Conservation (phyloP, 23 tunicate genomes). For the Oikopleura albicans region DNA sequence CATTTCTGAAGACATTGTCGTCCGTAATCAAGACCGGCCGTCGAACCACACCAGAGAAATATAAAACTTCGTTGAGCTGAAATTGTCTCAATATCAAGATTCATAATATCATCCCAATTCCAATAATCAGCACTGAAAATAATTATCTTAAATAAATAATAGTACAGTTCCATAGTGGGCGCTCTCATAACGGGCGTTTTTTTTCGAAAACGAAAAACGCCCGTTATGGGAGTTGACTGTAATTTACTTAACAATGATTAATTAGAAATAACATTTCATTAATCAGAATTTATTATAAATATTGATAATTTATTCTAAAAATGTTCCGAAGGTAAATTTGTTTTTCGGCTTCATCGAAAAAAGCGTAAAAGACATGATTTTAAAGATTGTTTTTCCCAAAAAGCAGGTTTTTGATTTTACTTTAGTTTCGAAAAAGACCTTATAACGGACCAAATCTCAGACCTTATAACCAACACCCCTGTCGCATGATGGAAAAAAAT, state of each 20-base stretch:
- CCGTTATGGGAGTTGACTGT: neutral
- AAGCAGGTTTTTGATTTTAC: no score
- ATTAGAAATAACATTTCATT: neutral
- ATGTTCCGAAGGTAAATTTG: no score
- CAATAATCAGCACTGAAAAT: neutral
- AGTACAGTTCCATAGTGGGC: neutral
- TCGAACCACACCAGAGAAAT: slow-evolving; percentile 88
- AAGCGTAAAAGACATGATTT: no score
- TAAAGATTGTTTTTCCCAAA: no score
- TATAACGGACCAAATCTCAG: no score
- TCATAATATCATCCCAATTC: slow-evolving; percentile 23
- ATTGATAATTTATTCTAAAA: no score
- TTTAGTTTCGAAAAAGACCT: no score
- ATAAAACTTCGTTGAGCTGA: slow-evolving; percentile 53
- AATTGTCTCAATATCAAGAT: slow-evolving; percentile 41
- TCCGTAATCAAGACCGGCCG: slow-evolving; percentile 71
- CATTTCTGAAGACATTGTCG: slow-evolving; percentile 56
- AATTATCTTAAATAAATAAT: no score
- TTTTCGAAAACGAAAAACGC: no score
- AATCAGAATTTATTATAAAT: no score
- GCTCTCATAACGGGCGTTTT: neutral
- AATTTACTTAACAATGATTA: neutral
- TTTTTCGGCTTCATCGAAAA: no score
- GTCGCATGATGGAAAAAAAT: neutral
- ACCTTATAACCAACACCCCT: neutral